Evolutionary conservation across 1,140 invertebrate species (phyloP).

Genomic region (Akabosia matsudoensis): DNA sequence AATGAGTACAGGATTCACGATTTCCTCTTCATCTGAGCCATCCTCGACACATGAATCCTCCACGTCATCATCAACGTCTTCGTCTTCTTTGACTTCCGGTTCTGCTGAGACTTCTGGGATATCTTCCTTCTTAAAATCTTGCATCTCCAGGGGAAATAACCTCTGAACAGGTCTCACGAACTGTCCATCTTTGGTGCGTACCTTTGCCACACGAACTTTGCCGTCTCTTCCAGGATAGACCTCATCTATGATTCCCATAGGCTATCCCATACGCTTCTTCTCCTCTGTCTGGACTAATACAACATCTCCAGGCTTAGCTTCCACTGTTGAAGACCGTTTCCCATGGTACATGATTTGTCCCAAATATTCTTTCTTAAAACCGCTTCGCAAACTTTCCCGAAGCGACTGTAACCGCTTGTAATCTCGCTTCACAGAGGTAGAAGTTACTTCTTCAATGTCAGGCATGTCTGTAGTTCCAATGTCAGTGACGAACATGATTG

Average conservation of each 20-base stretch:
- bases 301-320: not conserved
- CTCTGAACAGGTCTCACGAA: not conserved
- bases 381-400: not conserved
- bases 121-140: not conserved
- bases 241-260: not conserved
- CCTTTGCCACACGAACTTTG: not conserved
- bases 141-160: not conserved
- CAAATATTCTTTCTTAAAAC: not conserved
- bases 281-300: not conserved
- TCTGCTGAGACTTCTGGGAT: not conserved
- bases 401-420: not conserved
- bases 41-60: too few relatives aligned
- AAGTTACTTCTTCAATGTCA: not conserved
- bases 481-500: not conserved
- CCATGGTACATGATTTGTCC: not conserved
- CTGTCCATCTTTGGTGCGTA: not conserved
- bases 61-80: too few relatives aligned
- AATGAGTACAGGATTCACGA: too few relatives aligned
- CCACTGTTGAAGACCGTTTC: not conserved
- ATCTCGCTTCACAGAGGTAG: constrained; percentile 38
- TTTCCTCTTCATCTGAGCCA: too few relatives aligned
- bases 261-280: not conserved
- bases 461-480: not conserved
- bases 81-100: too few relatives aligned
- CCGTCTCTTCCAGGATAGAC: not conserved